These are phyloP conservation scores for Neoitamus cyanurus DNA, from an alignment of 2,888 invertebrate genomes.

Conservation along the genomic window DNA sequence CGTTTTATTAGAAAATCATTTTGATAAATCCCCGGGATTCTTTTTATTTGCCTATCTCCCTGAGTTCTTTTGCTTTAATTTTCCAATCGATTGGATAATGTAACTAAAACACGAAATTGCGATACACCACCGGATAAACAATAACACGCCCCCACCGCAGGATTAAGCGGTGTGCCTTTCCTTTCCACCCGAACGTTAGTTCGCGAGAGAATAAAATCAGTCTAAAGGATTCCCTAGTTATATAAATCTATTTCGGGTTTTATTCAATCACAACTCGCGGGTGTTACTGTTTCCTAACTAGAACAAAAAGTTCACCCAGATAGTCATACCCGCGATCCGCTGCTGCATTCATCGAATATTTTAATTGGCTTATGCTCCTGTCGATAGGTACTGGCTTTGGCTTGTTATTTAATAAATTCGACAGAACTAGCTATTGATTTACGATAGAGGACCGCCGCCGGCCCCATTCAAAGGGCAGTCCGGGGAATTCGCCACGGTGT, in stretches of 20 bases:
- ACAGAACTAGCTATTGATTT: background rate
- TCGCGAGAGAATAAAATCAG: background rate
- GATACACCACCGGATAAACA: background rate
- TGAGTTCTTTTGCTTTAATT: background rate
- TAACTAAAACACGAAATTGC: background rate
- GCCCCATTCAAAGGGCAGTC: background rate
- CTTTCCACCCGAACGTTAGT: background rate
- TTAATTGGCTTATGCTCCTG: background rate
- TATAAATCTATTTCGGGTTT: background rate
- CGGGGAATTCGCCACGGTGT: background rate
- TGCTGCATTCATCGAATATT: background rate
- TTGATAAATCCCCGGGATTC: background rate
- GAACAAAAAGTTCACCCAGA: background rate
- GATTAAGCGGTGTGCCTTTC: background rate
- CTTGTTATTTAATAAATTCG: background rate
- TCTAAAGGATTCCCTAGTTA: background rate
- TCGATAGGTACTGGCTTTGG: background rate
- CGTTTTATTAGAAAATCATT: background rate
- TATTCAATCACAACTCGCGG: background rate
- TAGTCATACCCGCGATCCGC: background rate
- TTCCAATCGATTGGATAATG: background rate
- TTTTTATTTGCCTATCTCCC: background rate
- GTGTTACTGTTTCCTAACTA: background rate
- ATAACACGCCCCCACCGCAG: background rate
- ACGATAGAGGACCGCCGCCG: background rate